phyloP scores from a whole-genome alignment of 1,140 invertebrate species.

The Lepeophtheirus salmonis region DNA sequence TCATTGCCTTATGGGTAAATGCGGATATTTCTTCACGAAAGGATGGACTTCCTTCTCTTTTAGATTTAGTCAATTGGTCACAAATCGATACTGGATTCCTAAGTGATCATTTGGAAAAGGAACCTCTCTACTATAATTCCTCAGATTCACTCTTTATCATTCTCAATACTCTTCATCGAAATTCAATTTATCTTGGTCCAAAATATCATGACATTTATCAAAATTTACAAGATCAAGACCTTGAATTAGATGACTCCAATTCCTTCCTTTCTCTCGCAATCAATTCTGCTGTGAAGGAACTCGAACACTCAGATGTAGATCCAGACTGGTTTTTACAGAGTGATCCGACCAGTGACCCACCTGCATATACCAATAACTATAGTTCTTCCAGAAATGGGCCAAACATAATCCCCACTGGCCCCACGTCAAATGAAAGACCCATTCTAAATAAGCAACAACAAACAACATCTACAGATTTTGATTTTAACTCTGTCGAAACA shows the following conservation, averaged over 20 bases:
- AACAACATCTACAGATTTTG: not conserved
- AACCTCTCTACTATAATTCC: not conserved
- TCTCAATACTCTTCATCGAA: not conserved
- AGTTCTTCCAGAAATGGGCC: not conserved
- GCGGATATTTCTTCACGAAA: not conserved
- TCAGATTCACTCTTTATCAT: conserved; percentile 1
- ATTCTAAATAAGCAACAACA: not conserved
- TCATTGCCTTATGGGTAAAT: conserved; percentile 1
- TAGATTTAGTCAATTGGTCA: not conserved
- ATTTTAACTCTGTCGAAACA: no score
- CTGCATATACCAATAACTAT: not conserved
- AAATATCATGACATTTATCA: conserved; percentile 2
- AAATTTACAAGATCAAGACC: not conserved
- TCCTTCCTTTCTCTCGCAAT: conserved; percentile 1
- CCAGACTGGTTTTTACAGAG: not conserved
- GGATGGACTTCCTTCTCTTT: not conserved
- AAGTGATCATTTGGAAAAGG: not conserved
- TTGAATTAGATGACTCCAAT: not conserved
- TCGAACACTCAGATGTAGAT: not conserved
- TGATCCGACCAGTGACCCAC: not conserved
- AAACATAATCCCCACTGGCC: not conserved
- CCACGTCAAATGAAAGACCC: not conserved
- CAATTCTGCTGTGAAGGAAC: conserved; percentile 1
- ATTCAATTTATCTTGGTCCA: not conserved
- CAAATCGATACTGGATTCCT: not conserved